Evolutionary conservation across 2,113 vertebrate genomes (phyloP), one percentile per base, ranked within the genome.

Genomic region (Crotalus helleri): DNA sequence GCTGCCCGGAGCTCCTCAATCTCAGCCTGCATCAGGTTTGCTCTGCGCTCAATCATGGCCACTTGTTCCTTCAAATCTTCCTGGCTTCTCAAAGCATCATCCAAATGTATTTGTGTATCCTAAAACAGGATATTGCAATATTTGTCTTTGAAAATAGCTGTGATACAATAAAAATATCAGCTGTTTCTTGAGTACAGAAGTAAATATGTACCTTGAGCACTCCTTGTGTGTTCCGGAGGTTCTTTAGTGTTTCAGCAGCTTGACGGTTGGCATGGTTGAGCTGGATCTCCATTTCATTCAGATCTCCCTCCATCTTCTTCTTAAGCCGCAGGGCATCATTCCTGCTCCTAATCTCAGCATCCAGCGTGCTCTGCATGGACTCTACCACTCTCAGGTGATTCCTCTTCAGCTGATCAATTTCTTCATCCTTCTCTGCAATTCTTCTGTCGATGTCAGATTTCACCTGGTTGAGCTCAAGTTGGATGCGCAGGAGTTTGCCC

Each of bases 1-100:
- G 94, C 97, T 19, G 94, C 97, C 57, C 97, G 95, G 0, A 98
- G 94, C 93, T 98, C 98, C 90, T 98, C 98, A 87, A 95, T 46
- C 92, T 98, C 98, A 94, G 98, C 97, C 94, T 98, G 98, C 96
- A 98, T 58, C 86, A 99, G 94, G 53, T 96, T 95, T 17, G 97
- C 98, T 92, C 98, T 98, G 92, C 98, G 98, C 96, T 99, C 98
- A 91, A 98, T 96, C 97, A 98, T 97, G 85, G 97, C 97, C 85
- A 98, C 95, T 57, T 99, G 98, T 94, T 99, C 98, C 93, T 99
- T 99, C 91, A 98, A 96, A 89, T 98, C 98, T 0, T 99, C 98
- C 57, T 98, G 97, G 5, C 95, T 2, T 19, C 98, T 97, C 2
- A 98, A 0, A 8, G 98, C 97, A 81, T 98, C 97, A 95, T 98